Evolutionary conservation across 2,888 invertebrate species (phyloP).

Genomic region (Chaetogeoica ovagalla): DNA sequence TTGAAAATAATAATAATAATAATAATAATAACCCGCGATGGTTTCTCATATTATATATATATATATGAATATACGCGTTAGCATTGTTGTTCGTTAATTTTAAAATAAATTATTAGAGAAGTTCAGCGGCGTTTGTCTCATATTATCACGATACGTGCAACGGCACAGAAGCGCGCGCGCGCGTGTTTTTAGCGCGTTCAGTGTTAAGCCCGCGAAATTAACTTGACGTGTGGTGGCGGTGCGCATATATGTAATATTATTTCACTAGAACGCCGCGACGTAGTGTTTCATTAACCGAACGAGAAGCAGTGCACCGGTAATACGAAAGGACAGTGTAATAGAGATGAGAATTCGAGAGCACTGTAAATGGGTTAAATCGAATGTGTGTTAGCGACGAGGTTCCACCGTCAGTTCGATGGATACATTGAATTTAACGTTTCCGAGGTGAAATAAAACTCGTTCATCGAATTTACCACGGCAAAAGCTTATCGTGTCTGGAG

Average conservation of each 20-base stretch:
- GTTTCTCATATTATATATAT: too few species aligned
- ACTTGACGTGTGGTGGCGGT: background rate
- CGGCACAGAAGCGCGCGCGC: background rate
- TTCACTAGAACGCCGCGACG: background rate
- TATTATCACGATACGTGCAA: too few species aligned
- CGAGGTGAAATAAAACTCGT: background rate
- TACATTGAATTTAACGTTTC: background rate
- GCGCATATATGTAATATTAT: constrained; percentile 10
- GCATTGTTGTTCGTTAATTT: too few species aligned
- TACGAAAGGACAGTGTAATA: background rate
- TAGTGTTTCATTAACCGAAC: background rate
- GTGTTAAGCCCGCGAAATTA: background rate
- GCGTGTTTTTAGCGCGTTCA: background rate
- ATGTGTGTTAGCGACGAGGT: background rate
- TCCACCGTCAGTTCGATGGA: background rate
- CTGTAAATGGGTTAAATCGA: constrained; percentile 10
- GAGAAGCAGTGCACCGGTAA: background rate
- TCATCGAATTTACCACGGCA: background rate
- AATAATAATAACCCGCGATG: too few species aligned
- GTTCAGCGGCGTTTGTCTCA: background rate
- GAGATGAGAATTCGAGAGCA: constrained; percentile 25
- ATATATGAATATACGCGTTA: too few species aligned
- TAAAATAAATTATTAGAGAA: too few species aligned
- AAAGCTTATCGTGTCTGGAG: background rate
- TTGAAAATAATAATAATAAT: too few species aligned